These are phyloP conservation scores for Ahaetulla prasina DNA, from an alignment of 2,113 vertebrate genomes.

Conservation along the genomic window DNA sequence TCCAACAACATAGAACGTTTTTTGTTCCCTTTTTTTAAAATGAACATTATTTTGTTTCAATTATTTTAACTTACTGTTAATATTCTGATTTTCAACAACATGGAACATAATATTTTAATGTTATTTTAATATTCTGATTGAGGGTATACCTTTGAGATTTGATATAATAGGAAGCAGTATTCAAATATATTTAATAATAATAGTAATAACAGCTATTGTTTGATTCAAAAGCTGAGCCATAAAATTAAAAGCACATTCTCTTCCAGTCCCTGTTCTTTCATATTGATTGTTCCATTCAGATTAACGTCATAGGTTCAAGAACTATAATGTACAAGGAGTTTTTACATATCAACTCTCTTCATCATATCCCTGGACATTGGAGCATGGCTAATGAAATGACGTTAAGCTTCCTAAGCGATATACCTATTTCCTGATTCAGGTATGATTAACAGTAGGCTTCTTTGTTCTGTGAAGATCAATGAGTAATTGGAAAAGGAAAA, in stretches of 20 bases:
- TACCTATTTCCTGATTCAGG: not conserved
- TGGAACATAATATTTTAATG: not conserved
- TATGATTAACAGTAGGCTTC: conserved; percentile 1
- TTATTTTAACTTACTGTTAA: not conserved
- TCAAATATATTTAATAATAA: not conserved
- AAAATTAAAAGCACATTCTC: not conserved
- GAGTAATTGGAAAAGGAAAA: not conserved
- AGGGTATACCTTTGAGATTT: not conserved
- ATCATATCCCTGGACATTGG: not conserved
- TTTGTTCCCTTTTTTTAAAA: not conserved
- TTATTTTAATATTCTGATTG: not conserved
- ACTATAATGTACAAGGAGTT: not conserved
- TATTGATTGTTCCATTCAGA: not conserved
- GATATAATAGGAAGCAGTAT: not conserved
- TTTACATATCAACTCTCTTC: not conserved
- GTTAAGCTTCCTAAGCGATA: not conserved
- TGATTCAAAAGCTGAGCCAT: not conserved
- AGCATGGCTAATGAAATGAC: not conserved
- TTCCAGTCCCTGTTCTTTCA: not conserved
- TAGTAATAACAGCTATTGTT: not conserved
- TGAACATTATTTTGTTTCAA: not conserved
- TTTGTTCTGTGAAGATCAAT: not conserved
- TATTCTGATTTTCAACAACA: not conserved
- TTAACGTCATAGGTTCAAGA: not conserved
- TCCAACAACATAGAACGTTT: not conserved